A percentile compares a stretch with the other conserved stretches of the same genome.
Evolutionary conservation across 2,888 invertebrate genomes (phyloP).

Genomic region (Oxytorus armatus): DNA sequence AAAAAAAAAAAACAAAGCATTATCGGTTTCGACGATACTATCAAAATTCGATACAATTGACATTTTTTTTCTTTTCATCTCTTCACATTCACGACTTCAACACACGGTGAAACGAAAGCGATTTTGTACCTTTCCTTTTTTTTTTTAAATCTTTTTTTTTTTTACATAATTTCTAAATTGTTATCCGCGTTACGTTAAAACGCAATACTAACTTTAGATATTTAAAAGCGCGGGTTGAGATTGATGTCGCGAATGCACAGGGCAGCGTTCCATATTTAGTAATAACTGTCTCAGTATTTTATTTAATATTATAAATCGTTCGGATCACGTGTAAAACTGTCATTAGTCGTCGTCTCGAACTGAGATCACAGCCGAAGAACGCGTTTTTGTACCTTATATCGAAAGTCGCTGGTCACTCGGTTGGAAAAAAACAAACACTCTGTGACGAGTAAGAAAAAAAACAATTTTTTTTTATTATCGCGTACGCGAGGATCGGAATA

Average conservation of each 20-base stretch:
- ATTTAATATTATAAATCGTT: conserved; percentile 69
- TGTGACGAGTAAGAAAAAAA: neutral
- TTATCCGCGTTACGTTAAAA: conserved; percentile 66
- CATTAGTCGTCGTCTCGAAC: conserved; percentile 51
- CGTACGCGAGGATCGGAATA: conserved; percentile 49
- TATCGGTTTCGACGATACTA: conserved; percentile 6
- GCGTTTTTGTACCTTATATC: conserved; percentile 53
- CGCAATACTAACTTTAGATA: conserved; percentile 67
- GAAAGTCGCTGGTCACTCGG: conserved; percentile 23
- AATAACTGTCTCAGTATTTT: conserved; percentile 73
- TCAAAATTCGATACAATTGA: neutral
- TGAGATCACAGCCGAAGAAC: conserved; percentile 35
- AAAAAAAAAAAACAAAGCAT: neutral
- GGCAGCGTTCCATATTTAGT: conserved; percentile 70
- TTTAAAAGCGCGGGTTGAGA: conserved; percentile 66
- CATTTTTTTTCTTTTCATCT: neutral
- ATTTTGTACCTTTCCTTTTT: conserved; percentile 67
- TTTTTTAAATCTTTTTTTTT: conserved; percentile 54
- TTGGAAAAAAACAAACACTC: neutral
- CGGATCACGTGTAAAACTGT: conserved; percentile 65
- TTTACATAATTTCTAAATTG: conserved; percentile 70
- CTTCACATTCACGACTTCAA: conserved; percentile 36
- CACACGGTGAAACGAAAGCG: conserved; percentile 53
- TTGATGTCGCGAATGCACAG: conserved; percentile 62
- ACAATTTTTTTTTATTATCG: conserved; percentile 46